Conservation (phyloP, 2,888 invertebrate species). For the Zootermopsis nevadensis region DNA sequence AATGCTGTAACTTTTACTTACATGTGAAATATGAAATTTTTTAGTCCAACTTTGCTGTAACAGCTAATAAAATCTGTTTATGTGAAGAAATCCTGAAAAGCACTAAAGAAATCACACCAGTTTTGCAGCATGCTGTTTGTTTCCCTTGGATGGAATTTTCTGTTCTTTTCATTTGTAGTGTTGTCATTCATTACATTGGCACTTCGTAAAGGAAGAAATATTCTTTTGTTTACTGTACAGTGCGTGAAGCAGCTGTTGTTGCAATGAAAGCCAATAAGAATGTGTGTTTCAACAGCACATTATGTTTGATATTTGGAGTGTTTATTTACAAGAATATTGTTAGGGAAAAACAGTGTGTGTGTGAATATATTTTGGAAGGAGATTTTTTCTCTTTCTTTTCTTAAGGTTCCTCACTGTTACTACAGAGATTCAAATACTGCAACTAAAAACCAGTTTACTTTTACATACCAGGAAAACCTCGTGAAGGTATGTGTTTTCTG, state of each 20-base stretch:
- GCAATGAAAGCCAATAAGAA: not conserved
- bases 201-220: not conserved
- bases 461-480: conserved; percentile 75
- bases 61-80: too few relatives aligned
- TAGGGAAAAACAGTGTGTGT: conserved; percentile 7
- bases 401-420: conserved; percentile 53
- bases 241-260: conserved; percentile 1
- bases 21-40: too few relatives aligned
- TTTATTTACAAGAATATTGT: conserved; percentile 14
- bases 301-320: not conserved
- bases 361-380: conserved; percentile 60
- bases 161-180: conserved; percentile 14
- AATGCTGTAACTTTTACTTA: too few relatives aligned
- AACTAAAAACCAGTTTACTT: conserved; percentile 71
- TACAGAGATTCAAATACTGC: conserved; percentile 57
- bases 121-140: conserved; percentile 5
- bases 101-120: not conserved
- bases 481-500: conserved; percentile 67
- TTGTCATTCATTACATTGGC: not conserved
- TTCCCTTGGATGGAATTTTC: conserved; percentile 10
- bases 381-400: conserved; percentile 54
- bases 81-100: not conserved
- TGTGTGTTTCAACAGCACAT: conserved; percentile 1
- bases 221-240: not conserved
- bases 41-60: too few relatives aligned